Percentiles rank a stretch among this genome's conserved stretches.
These are phyloP conservation scores for Phoronis australis DNA, from an alignment of 2,888 invertebrate species.

Conservation along the genomic window DNA sequence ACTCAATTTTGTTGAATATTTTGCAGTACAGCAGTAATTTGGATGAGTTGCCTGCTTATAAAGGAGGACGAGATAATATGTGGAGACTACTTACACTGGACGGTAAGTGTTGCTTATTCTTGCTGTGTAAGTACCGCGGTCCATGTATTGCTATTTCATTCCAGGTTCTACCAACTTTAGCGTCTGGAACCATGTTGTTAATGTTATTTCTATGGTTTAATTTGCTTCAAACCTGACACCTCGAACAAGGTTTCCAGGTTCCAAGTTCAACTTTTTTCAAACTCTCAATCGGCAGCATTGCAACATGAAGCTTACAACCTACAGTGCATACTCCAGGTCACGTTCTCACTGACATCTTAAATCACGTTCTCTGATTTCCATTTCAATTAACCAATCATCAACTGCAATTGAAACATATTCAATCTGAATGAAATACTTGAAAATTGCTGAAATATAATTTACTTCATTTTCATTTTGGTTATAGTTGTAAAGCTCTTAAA, in stretches of 20 bases:
- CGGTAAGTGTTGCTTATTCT: constrained; percentile 26
- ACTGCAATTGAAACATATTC: not conserved
- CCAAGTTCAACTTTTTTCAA: no score
- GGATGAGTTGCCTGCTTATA: constrained; percentile 48
- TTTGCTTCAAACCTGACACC: not conserved
- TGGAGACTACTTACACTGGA: constrained; percentile 50
- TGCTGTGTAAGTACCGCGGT: not conserved
- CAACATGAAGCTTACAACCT: no score
- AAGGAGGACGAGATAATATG: constrained; percentile 49
- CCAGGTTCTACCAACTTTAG: not conserved
- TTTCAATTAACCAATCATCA: not conserved
- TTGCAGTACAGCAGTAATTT: constrained; percentile 46
- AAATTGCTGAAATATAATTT: no score
- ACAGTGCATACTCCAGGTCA: no score
- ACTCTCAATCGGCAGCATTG: no score
- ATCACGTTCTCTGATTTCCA: not conserved
- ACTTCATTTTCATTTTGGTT: no score
- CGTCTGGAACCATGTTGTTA: no score
- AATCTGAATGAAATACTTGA: no score
- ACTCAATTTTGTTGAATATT: not conserved
- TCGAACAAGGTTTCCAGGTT: not conserved
- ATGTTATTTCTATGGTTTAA: not conserved
- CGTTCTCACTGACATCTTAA: no score
- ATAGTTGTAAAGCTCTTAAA: no score
- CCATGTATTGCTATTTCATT: not conserved